A percentile compares a stretch with the other conserved stretches of the same genome.
Conservation (phyloP, 2,888 invertebrate species). For the Odiellus spinosus region DNA sequence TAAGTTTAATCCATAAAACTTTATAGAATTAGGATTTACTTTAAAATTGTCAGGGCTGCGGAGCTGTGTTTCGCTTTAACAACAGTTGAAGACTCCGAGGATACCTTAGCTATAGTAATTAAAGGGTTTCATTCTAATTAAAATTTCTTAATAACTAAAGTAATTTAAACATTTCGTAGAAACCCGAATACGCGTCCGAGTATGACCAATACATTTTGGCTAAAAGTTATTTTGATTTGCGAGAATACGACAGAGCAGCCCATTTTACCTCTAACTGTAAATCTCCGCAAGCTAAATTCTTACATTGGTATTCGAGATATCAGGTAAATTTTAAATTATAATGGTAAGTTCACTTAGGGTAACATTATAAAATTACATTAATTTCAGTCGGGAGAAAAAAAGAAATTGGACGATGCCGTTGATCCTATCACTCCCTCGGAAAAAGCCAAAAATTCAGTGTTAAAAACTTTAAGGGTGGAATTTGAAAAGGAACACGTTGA, state of each 20-base stretch:
- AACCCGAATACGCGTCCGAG: conserved; percentile 2
- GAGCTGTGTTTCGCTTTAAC: not conserved
- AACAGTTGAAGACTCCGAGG: not conserved
- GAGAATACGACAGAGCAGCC: conserved; percentile 66
- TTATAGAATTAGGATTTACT: not conserved
- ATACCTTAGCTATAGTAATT: no score
- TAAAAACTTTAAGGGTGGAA: conserved; percentile 28
- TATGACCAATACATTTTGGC: conserved; percentile 13
- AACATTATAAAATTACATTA: not conserved
- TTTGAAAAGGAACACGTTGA: conserved; percentile 27
- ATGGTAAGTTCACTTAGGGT: not conserved
- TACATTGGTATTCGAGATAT: conserved; percentile 70
- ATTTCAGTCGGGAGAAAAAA: conserved; percentile 60
- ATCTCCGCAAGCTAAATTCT: conserved; percentile 56
- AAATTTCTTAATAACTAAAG: no score
- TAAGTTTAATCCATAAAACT: not conserved
- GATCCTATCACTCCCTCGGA: conserved; percentile 33
- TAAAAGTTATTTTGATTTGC: conserved; percentile 56
- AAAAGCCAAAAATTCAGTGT: conserved; percentile 25
- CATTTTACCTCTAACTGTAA: conserved; percentile 55
- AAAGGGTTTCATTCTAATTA: no score
- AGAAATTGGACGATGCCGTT: conserved; percentile 64
- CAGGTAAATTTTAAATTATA: conserved; percentile 29
- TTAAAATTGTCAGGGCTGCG: not conserved
- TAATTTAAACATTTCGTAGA: no score